Conservation (phyloP, 2,797 vertebrate genomes). For the Chiloscyllium punctatum region DNA sequence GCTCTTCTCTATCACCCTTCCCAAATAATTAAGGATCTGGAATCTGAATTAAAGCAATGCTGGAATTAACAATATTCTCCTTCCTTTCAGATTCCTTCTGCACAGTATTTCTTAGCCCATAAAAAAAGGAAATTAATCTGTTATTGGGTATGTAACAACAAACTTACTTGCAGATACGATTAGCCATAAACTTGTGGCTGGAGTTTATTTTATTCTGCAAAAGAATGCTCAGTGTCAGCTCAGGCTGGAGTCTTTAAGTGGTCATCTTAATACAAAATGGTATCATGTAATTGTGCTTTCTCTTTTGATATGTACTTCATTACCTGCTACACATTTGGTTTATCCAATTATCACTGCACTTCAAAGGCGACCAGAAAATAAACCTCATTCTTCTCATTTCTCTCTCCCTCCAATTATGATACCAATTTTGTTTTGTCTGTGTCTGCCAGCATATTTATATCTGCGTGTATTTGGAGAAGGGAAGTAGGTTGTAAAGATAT, state of each 20-base stretch:
- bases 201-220: neutral
- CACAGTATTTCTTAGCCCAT: neutral
- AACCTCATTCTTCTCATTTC: too few relatives aligned
- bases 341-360: neutral
- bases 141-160: neutral
- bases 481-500: too few relatives aligned
- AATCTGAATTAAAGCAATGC: neutral
- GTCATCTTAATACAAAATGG: neutral
- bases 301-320: neutral
- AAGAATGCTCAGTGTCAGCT: neutral
- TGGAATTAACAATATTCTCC: neutral
- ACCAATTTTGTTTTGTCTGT: too few relatives aligned
- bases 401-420: too few relatives aligned
- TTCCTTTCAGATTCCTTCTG: neutral
- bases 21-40: neutral
- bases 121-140: neutral
- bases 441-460: too few relatives aligned
- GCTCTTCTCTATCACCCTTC: neutral
- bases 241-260: too few relatives aligned
- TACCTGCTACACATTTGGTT: neutral
- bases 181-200: neutral
- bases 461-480: too few relatives aligned
- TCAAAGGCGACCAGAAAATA: neutral
- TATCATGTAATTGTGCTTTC: neutral
- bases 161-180: neutral